Conservation (phyloP, 53 echinoderm and acorn worm species). For the Apostichopus leukothele region DNA sequence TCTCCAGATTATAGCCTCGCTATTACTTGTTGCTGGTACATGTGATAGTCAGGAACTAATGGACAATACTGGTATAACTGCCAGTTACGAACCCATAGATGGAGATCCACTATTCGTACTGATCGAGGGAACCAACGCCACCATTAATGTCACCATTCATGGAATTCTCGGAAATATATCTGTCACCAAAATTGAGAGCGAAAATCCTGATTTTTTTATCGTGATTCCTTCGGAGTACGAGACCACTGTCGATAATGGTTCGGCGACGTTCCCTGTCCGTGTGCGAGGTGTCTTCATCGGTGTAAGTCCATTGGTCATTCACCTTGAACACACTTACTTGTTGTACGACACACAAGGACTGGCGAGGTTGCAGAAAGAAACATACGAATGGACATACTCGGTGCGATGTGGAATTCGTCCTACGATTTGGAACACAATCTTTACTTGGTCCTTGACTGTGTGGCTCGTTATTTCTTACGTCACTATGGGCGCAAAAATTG, state of each 20-base stretch:
- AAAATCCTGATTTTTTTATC: constrained; percentile 30
- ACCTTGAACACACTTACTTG: constrained; percentile 11
- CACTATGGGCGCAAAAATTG: constrained; percentile 86
- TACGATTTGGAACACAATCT: constrained; percentile 53
- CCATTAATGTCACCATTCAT: constrained; percentile 9
- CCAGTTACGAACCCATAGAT: background rate
- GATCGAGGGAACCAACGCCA: constrained; percentile 20
- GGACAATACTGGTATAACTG: background rate
- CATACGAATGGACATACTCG: background rate
- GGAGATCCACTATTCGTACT: constrained; percentile 31
- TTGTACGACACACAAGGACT: background rate
- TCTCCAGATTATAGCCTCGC: background rate
- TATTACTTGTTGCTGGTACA: background rate
- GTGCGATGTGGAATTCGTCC: constrained; percentile 37
- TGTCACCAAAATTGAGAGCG: constrained; percentile 15
- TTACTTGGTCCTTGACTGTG: constrained; percentile 60
- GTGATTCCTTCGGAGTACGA: constrained; percentile 1
- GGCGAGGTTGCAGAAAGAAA: background rate
- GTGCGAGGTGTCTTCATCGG: constrained; percentile 41
- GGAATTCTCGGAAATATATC: constrained; percentile 42
- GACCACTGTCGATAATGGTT: constrained; percentile 1
- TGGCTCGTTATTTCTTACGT: constrained; percentile 89
- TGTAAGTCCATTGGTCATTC: constrained; percentile 18
- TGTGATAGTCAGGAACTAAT: background rate
- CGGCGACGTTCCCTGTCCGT: constrained; percentile 16